A percentile compares a stretch with the other conserved stretches of the same genome.
These are phyloP conservation scores for Chrysemys picta DNA, from an alignment of 2,113 vertebrate genomes.

Conservation along the genomic window DNA sequence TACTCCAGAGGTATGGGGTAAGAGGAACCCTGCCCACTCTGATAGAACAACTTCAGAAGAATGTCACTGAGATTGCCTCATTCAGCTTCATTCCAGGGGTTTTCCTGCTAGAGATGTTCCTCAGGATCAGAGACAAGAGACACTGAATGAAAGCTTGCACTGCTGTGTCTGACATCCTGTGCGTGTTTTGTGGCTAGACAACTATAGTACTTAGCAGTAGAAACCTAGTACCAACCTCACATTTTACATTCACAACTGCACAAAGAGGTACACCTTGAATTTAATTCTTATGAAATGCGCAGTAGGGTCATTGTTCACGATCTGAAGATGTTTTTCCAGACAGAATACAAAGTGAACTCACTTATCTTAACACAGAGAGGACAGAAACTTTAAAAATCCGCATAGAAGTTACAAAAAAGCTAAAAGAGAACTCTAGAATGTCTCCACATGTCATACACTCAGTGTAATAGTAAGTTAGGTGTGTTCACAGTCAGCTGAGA, in stretches of 20 bases:
- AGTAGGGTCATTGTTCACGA: fast-evolving
- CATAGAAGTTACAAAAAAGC: background rate
- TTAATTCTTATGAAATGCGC: background rate
- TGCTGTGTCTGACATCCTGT: background rate
- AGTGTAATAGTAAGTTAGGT: background rate
- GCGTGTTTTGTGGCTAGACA: background rate
- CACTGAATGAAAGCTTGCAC: slow-evolving; percentile 5
- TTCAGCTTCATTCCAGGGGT: background rate
- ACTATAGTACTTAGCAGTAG: background rate
- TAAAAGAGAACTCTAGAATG: too few relatives aligned
- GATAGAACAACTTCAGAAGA: fast-evolving
- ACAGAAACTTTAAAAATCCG: background rate
- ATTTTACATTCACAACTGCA: background rate
- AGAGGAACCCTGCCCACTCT: background rate
- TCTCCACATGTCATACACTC: background rate
- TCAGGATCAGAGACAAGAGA: slow-evolving; percentile 50
- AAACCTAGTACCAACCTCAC: background rate
- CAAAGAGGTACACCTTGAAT: background rate
- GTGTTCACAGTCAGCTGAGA: background rate
- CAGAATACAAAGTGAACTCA: background rate
- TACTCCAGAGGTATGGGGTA: background rate
- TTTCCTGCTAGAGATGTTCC: slow-evolving; percentile 23
- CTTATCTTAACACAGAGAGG: background rate
- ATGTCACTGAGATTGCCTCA: slow-evolving; percentile 25
- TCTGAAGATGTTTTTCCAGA: background rate